phyloP scores from a whole-genome alignment of 2,797 vertebrate species.

The Lutjanus argentimaculatus region DNA sequence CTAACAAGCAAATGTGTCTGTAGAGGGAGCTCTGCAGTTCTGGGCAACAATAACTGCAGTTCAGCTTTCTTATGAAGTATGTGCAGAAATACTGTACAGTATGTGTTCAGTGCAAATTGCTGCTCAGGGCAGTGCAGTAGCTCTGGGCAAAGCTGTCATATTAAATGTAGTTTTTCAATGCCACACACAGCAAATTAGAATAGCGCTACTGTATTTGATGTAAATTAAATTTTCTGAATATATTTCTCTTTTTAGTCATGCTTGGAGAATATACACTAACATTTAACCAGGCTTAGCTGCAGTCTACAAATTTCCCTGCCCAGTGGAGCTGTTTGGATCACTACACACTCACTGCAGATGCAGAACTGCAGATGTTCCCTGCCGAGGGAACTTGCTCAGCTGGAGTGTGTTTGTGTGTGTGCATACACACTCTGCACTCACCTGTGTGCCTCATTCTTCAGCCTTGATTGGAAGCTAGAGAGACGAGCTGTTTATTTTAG shows the following conservation, averaged over 20 bases:
- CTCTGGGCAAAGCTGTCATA: conserved; percentile 12
- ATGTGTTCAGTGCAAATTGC: conserved; percentile 13
- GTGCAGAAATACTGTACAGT: no score
- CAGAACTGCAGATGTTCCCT: conserved; percentile 42
- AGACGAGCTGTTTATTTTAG: conserved; percentile 61
- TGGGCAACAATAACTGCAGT: neutral
- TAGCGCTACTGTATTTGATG: neutral
- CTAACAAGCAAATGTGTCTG: conserved; percentile 17
- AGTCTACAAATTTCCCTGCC: conserved; percentile 19
- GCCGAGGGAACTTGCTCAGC: conserved; percentile 28
- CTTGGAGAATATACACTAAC: conserved; percentile 8
- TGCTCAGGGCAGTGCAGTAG: conserved; percentile 11
- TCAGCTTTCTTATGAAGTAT: conserved; percentile 12
- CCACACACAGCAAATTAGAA: conserved; percentile 14
- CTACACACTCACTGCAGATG: conserved; percentile 5
- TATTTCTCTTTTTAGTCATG: conserved; percentile 6
- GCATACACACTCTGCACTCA: conserved; percentile 14
- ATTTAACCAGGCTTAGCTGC: conserved; percentile 15
- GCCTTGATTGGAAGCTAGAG: conserved; percentile 45
- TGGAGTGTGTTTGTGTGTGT: neutral
- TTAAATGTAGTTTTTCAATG: conserved; percentile 10
- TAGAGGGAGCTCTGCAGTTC: conserved; percentile 7
- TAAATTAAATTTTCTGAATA: conserved; percentile 4
- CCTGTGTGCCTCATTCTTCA: conserved; percentile 30
- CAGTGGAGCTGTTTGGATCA: conserved; percentile 34